phyloP scores from a whole-genome alignment of 2,113 vertebrate species.

The Bambusicola thoracicus region DNA sequence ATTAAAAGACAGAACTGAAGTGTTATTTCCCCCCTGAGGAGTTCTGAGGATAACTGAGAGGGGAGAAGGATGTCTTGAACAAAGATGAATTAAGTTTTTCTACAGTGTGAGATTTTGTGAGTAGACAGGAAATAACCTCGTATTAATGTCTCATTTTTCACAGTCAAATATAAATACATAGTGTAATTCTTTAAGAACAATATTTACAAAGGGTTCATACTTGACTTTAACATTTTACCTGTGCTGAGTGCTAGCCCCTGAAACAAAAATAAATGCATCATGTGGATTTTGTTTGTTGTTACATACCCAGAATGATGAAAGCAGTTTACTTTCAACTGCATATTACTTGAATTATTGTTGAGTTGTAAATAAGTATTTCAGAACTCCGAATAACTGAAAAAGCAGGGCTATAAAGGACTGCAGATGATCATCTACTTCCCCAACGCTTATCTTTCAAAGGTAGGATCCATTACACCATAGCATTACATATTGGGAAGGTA shows the following conservation, averaged over 20 bases:
- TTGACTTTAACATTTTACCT: not conserved
- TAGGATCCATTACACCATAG: not conserved
- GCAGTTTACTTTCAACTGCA: not conserved
- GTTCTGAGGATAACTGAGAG: conserved; percentile 40
- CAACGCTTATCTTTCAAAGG: not conserved
- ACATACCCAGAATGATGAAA: not conserved
- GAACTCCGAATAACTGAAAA: not conserved
- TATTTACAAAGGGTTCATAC: not conserved
- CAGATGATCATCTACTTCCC: not conserved
- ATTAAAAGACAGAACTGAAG: conserved; percentile 58
- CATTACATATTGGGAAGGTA: not conserved
- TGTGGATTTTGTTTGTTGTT: not conserved
- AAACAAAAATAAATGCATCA: not conserved
- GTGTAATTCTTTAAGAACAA: not conserved
- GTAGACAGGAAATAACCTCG: not conserved
- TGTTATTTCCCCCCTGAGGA: conserved; percentile 57
- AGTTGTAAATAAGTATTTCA: not conserved
- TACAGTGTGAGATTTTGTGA: not conserved
- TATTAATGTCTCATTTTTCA: not conserved
- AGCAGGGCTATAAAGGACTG: not conserved
- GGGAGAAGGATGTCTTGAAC: conserved; percentile 16
- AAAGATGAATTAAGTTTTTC: conserved; percentile 51
- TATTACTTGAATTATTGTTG: not conserved
- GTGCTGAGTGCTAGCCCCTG: not conserved
- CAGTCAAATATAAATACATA: not conserved